phyloP scores from a whole-genome alignment of 2,888 invertebrate genomes.

The Amblyjoppa fuscipennis region DNA sequence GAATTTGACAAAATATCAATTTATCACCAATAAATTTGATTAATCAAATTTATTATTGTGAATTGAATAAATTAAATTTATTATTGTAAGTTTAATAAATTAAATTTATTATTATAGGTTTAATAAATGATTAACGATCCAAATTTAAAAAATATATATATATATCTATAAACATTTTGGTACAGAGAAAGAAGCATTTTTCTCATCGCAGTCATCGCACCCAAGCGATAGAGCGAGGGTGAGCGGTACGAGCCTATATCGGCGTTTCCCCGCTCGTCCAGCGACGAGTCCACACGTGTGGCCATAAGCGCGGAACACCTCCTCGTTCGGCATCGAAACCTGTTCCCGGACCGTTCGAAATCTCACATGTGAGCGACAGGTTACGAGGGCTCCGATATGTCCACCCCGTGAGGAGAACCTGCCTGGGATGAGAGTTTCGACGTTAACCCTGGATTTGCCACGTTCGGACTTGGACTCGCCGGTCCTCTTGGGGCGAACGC shows the following conservation, averaged over 20 bases:
- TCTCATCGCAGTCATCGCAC: not conserved
- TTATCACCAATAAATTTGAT: too few relatives aligned
- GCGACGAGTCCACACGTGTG: constrained; percentile 46
- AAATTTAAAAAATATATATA: too few relatives aligned
- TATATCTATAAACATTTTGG: too few relatives aligned
- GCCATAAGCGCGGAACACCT: constrained; percentile 71
- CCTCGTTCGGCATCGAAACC: constrained; percentile 73
- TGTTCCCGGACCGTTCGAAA: constrained; percentile 74
- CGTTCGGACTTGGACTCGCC: not conserved
- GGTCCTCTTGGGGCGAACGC: not conserved
- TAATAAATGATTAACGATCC: too few relatives aligned
- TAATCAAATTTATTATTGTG: too few relatives aligned
- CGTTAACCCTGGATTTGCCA: not conserved
- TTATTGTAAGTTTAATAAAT: too few relatives aligned
- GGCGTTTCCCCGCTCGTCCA: not conserved
- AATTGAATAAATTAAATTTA: too few relatives aligned
- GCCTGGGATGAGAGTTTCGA: constrained; percentile 2
- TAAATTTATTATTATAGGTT: too few relatives aligned
- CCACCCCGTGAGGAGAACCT: not conserved
- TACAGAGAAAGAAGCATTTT: too few relatives aligned
- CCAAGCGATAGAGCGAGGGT: constrained; percentile 5
- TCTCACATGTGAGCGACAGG: constrained; percentile 77
- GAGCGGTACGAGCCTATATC: not conserved
- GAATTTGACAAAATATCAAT: too few relatives aligned
- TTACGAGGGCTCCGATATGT: constrained; percentile 63